phyloP scores from a whole-genome alignment of 2,888 invertebrate species.

The Pyralis farinalis region DNA sequence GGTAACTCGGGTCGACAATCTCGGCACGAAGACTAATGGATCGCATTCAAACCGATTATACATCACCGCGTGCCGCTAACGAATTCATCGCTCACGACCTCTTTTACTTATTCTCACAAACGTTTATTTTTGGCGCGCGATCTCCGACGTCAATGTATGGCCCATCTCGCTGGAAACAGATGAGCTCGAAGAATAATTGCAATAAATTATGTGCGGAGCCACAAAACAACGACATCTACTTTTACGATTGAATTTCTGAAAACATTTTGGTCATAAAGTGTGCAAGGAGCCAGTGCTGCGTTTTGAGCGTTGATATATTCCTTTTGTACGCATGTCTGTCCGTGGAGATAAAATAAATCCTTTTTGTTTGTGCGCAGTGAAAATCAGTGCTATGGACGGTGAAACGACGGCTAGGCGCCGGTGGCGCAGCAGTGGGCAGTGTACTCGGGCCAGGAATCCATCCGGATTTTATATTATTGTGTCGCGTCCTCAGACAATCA shows the following conservation, averaged over 20 bases:
- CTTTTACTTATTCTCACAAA: conserved; percentile 29
- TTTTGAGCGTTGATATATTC: conserved; percentile 17
- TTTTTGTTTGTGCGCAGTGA: conserved; percentile 22
- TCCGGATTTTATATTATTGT: no score
- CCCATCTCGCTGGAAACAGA: conserved; percentile 2
- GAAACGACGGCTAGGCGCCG: neutral
- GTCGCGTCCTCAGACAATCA: no score
- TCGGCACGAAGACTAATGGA: conserved; percentile 51
- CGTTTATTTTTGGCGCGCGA: conserved; percentile 30
- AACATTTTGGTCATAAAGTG: conserved; percentile 23
- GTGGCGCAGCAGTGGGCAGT: conserved; percentile 10
- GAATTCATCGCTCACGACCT: conserved; percentile 43
- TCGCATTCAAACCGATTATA: conserved; percentile 40
- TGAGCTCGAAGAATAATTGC: conserved; percentile 13
- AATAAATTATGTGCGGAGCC: conserved; percentile 20
- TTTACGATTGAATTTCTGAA: conserved; percentile 16
- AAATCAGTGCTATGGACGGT: conserved; percentile 27
- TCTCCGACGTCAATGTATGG: conserved; percentile 15
- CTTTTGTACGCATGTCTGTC: conserved; percentile 21
- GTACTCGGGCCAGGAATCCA: no score
- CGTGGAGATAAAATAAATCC: conserved; percentile 28
- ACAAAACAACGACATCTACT: conserved; percentile 11
- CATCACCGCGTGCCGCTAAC: conserved; percentile 38
- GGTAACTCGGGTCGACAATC: conserved; percentile 44
- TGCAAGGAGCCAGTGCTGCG: conserved; percentile 12